Percentiles rank a stretch among this genome's conserved stretches.
Conservation (phyloP, 2,888 invertebrate species). For the Pimpla rufipes region DNA sequence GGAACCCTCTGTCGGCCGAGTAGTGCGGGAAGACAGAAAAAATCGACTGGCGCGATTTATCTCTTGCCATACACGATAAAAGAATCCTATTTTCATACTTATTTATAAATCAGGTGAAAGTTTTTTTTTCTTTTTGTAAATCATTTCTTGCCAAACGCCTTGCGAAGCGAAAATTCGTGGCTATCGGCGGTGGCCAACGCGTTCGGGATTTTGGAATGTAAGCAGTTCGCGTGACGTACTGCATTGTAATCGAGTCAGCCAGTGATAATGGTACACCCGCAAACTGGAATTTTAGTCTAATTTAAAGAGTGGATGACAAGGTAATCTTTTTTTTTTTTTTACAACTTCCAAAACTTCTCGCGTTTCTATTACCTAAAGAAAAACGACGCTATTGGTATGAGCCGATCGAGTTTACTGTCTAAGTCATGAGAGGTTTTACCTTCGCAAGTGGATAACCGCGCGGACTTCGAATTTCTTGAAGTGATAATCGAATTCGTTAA, state of each 20-base stretch:
- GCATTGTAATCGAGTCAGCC: constrained; percentile 1
- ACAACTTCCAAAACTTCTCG: constrained; percentile 17
- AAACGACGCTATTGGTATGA: neutral
- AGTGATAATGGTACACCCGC: constrained; percentile 21
- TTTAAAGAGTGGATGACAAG: constrained; percentile 5
- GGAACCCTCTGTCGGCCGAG: constrained; percentile 14
- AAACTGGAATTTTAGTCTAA: constrained; percentile 17
- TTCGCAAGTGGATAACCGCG: neutral
- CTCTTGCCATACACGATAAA: constrained; percentile 50
- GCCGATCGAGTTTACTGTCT: constrained; percentile 8
- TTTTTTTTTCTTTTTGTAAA: constrained; percentile 15
- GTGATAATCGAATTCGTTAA: constrained; percentile 12
- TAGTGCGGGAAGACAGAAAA: constrained; percentile 28
- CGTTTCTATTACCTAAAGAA: neutral
- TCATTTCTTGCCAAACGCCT: constrained; percentile 25
- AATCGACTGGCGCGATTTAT: constrained; percentile 43
- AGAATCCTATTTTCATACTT: constrained; percentile 46
- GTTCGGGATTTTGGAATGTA: neutral
- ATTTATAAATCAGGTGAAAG: constrained; percentile 40
- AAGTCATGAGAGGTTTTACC: neutral
- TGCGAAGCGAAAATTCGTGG: neutral
- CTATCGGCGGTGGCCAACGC: neutral
- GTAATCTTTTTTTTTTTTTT: constrained; percentile 10
- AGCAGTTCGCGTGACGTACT: neutral
- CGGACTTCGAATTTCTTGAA: constrained; percentile 21